phyloP scores from a whole-genome alignment of 1,140 invertebrate species.

The Drusus annulatus region DNA sequence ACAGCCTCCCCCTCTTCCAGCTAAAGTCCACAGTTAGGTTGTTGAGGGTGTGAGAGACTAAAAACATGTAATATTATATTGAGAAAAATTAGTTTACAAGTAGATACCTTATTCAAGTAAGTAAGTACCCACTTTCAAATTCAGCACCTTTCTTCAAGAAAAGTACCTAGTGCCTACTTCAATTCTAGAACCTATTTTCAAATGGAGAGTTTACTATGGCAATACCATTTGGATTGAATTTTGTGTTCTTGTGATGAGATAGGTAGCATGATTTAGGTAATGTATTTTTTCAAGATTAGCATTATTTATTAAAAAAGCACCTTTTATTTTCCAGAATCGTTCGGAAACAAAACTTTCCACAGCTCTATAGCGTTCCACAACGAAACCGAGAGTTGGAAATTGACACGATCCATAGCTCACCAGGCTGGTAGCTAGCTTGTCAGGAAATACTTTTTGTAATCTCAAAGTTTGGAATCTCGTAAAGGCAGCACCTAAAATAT shows the following conservation, averaged over 20 bases:
- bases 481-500: slow-evolving; percentile 89
- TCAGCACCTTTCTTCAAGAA: too few species aligned
- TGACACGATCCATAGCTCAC: slow-evolving; percentile 99
- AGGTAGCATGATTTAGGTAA: too few species aligned
- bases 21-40: slow-evolving; percentile 86
- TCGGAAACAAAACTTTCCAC: slow-evolving; percentile 92
- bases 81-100: background rate
- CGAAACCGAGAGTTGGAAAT: slow-evolving; percentile 97
- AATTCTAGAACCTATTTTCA: too few species aligned
- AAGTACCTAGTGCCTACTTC: too few species aligned
- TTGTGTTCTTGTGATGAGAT: too few species aligned
- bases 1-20: slow-evolving; percentile 92
- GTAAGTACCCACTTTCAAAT: too few species aligned
- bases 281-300: too few species aligned
- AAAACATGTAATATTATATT: slow-evolving; percentile 51
- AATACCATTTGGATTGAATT: too few species aligned
- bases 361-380: slow-evolving; percentile 94
- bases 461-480: slow-evolving; percentile 98
- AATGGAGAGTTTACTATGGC: too few species aligned
- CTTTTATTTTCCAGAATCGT: slow-evolving; percentile 94
- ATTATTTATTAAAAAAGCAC: slow-evolving; percentile 61
- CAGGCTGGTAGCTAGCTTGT: slow-evolving; percentile 81
- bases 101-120: too few species aligned
- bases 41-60: slow-evolving; percentile 81
- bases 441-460: slow-evolving; percentile 88